Conservation (phyloP, 2,797 vertebrate genomes). For the Florisuga fusca region DNA sequence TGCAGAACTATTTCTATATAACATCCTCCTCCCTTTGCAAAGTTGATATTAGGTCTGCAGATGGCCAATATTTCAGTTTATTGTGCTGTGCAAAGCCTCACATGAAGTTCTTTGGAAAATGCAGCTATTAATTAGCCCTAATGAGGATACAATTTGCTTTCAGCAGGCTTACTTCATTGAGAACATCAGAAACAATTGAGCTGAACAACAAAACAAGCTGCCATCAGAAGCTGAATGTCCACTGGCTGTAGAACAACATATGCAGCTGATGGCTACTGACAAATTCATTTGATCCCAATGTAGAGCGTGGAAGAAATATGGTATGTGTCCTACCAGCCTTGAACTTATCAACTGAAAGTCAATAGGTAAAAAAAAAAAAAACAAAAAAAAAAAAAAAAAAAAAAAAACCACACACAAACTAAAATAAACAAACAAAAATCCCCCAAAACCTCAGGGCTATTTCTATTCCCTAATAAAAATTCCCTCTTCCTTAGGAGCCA, state of each 20-base stretch:
- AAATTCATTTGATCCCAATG: neutral
- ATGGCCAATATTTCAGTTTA: constrained; percentile 34
- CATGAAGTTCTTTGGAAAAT: constrained; percentile 28
- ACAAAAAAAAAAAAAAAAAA: no score
- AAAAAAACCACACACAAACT: no score
- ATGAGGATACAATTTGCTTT: constrained; percentile 42
- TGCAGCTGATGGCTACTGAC: neutral
- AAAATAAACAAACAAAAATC: no score
- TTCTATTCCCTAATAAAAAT: neutral
- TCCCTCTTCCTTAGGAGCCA: neutral
- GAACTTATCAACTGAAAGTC: neutral
- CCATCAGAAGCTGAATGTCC: constrained; percentile 47
- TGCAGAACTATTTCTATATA: constrained; percentile 27
- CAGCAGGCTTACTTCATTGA: constrained; percentile 8
- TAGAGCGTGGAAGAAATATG: neutral
- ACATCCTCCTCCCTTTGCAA: constrained; percentile 6
- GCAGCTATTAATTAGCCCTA: constrained; percentile 48
- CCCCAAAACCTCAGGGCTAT: neutral
- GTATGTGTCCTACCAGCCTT: neutral
- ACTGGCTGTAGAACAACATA: neutral
- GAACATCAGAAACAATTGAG: constrained; percentile 15
- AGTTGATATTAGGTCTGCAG: constrained; percentile 12
- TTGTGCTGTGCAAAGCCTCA: neutral
- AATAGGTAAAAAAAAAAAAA: neutral
- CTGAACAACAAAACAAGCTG: constrained; percentile 22